phyloP scores from a whole-genome alignment of 1,140 invertebrate genomes.

The Listronotus oregonensis region DNA sequence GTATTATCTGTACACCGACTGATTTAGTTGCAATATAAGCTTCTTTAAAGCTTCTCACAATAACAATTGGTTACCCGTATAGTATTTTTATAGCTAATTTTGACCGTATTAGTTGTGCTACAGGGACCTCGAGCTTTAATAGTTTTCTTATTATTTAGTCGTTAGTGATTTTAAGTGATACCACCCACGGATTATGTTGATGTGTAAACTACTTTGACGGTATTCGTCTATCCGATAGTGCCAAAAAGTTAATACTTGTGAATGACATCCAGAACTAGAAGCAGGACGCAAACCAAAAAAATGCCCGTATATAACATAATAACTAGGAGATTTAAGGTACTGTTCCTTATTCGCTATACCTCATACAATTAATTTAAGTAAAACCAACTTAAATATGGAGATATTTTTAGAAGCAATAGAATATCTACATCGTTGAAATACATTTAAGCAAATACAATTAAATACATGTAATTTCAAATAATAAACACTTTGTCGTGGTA shows the following conservation, averaged over 20 bases:
- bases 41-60: constrained; percentile 25
- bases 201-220: constrained; percentile 12
- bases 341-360: neutral
- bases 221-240: constrained; percentile 2
- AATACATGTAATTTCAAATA: too few relatives aligned
- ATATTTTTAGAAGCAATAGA: too few relatives aligned
- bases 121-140: constrained; percentile 11
- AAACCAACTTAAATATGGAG: neutral
- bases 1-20: constrained; percentile 34
- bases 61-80: constrained; percentile 20
- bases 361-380: neutral
- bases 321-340: constrained; percentile 61
- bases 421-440: too few relatives aligned
- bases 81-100: constrained; percentile 30
- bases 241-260: constrained; percentile 25
- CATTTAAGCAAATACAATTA: too few relatives aligned
- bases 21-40: constrained; percentile 28
- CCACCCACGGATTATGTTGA: constrained; percentile 32
- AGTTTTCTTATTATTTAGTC: constrained; percentile 26
- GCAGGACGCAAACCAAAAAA: constrained; percentile 37
- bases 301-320: constrained; percentile 65
- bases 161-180: constrained; percentile 32
- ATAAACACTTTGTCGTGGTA: too few relatives aligned
- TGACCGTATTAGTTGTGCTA: constrained; percentile 21
- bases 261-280: constrained; percentile 39